Evolutionary conservation across 2,888 invertebrate genomes (phyloP), one percentile per base, ranked within the genome.

Genomic region (Calameuta pallipes): DNA sequence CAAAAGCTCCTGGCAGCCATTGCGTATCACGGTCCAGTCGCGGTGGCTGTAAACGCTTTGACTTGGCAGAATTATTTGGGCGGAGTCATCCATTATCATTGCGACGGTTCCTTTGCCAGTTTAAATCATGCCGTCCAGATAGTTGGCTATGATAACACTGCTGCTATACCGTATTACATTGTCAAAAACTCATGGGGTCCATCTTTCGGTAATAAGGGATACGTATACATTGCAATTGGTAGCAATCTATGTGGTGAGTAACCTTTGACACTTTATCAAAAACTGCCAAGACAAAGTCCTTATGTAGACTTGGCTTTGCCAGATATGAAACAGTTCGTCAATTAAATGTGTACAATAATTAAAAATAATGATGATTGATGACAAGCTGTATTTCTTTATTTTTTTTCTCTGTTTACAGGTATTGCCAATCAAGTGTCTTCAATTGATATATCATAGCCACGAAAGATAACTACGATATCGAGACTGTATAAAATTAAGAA

Each of bases 11-110:
- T 95, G 79, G 83, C 86, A 34, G 86, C 93, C 9, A 83, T 97
- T 73, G 95, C 95, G 9, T 92, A 92, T 23, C 94, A 95, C 88
- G 97, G 97, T 0, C 97, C 97, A 0, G 94, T 97, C 2, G 94
- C 95, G 0, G 96, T 95, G 0, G 96, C 96, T 0, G 95, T 97
- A 0, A 97, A 97, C 91, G 97, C 97, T 0, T 92, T 95, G 37
- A 94, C 95, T 1, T 97, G 97, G 97, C 96, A 97, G 91, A 95
- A 97, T 91, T 97, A 97, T 89, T 92, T 97, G 12, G 96, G 96
- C 0, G 97, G 97, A 0, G 94, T 97, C 68, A 96, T 97, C 87
- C 96, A 96, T 88, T 96, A 93, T 88, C 95, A 97, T 87, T 97
- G 97, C 93, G 94, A 95, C 77, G 94, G 94, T 3, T 90, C 92